These are phyloP conservation scores for Oncorhynchus kisutch DNA, from an alignment of 2,113 vertebrate genomes.

Conservation along the genomic window DNA sequence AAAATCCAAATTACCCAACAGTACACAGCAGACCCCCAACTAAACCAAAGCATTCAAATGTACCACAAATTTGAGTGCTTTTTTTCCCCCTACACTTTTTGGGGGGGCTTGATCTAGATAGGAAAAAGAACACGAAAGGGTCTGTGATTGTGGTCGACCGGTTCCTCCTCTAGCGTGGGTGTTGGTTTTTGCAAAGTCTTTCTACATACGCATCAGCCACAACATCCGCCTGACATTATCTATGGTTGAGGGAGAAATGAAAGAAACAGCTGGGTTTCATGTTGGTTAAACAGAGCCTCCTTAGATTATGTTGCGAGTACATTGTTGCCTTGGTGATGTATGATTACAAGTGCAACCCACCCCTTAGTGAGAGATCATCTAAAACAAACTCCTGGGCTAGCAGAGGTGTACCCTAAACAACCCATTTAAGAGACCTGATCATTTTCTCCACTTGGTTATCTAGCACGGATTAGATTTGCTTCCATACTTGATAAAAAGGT, in stretches of 20 bases:
- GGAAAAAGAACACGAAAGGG: conserved; percentile 9
- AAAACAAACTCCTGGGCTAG: background rate
- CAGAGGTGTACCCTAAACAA: background rate
- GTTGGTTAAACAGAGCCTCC: conserved; percentile 18
- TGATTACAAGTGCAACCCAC: background rate
- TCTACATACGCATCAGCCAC: conserved; percentile 22
- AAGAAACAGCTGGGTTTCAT: conserved; percentile 7
- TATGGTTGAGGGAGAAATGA: conserved; percentile 5
- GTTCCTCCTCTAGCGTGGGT: conserved; percentile 30
- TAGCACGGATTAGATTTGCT: too few relatives aligned
- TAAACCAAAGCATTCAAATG: conserved; percentile 48
- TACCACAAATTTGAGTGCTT: conserved; percentile 53
- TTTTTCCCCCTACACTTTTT: conserved; percentile 20
- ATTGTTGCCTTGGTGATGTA: conserved; percentile 4
- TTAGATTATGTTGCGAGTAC: background rate
- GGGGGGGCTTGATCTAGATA: conserved; percentile 45
- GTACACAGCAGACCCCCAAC: conserved; percentile 63
- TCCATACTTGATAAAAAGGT: background rate
- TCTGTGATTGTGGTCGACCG: conserved; percentile 19
- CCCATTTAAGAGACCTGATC: too few relatives aligned
- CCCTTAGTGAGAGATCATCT: background rate
- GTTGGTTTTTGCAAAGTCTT: conserved; percentile 35
- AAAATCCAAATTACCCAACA: conserved; percentile 78
- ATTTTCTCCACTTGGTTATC: too few relatives aligned
- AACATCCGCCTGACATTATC: conserved; percentile 22